Base-by-base conservation (phyloP, 2,888 invertebrate species). In the Dynastes maya region DNA sequence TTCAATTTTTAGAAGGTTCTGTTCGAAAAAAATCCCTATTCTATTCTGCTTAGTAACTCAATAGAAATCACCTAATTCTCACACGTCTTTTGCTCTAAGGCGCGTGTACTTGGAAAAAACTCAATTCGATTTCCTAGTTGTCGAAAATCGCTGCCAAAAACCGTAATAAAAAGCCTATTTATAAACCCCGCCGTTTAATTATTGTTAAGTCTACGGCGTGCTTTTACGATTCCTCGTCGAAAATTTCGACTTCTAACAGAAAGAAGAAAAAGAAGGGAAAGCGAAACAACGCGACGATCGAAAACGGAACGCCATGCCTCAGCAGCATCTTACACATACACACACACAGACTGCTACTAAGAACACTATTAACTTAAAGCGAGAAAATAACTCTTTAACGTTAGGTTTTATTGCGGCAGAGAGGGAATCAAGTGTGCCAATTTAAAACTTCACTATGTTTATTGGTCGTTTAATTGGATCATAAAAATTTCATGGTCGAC, bases 171-270 rank as follows among this genome's bases (percentile, higher is more conserved):
- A 72, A 11, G 2, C 22, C 72, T 72, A 72, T 72, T 72, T 72
- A 80, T 80, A 80, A 77, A 71, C 63, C 64, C 72, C 75, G 22
- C 55, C 71, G 58, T 80, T 78, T 71, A 77, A 61, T 70, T 77
- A 63, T 64, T 77, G 70, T 77, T 77, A 68, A 77, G 72, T 72
- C 72, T 72, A 72, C 72, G 58, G 58, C 37, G 72, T 58, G 37
- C 72, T 72, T 72, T 72, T 72, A 72, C 72, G 72, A 72, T 72
- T 72, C 32, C 40, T 37, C 72, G 58, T 55, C 55, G 51, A 68
- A 68, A 51, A 68, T 27, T 68, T 51, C 29, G 51, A 68, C 68
- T 29, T 68, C 68, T 27, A 68, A 29, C 68, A 27, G 11, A 68
- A 51, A 37, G 51, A 70, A 51, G 9, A 8, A 8, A 11, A 45